Percentiles rank a stretch among this genome's conserved stretches.
phyloP scores from a whole-genome alignment of 2,113 vertebrate species.

The Prinia subflava region DNA sequence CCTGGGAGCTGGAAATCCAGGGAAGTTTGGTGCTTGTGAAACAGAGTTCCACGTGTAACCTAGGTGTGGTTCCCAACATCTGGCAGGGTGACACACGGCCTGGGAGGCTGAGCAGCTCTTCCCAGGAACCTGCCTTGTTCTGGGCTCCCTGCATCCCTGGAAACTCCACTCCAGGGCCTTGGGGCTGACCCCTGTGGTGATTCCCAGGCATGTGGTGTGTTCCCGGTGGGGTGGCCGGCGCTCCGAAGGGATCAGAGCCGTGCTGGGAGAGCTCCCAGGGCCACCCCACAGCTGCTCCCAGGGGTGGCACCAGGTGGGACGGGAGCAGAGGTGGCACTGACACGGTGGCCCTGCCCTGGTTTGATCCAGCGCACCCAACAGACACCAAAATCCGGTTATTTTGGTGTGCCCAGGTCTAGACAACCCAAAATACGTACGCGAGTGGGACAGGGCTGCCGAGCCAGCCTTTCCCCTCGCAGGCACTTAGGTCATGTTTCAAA shows the following conservation, averaged over 20 bases:
- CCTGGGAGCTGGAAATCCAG: neutral
- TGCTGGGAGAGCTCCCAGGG: neutral
- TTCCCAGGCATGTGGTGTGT: accelerated
- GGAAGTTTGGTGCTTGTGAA: neutral
- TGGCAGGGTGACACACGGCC: accelerated
- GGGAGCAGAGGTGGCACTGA: neutral
- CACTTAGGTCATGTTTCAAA: slow-evolving; percentile 59
- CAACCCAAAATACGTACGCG: slow-evolving; percentile 42
- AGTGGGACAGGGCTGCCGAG: neutral
- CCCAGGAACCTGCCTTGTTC: neutral
- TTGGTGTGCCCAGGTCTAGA: slow-evolving; percentile 51
- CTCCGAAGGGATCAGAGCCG: accelerated
- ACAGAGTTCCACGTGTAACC: accelerated
- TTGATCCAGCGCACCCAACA: neutral
- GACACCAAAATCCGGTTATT: slow-evolving; percentile 27
- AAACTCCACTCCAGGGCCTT: neutral
- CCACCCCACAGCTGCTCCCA: neutral
- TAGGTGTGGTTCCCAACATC: neutral
- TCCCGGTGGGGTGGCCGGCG: accelerated
- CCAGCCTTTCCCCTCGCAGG: slow-evolving; percentile 27
- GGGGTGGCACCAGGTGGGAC: neutral
- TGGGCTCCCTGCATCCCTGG: neutral
- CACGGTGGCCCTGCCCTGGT: neutral
- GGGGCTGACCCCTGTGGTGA: accelerated
- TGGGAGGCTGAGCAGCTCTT: neutral